Evolutionary conservation across 2,113 vertebrate species (phyloP), one percentile per base, ranked within the genome.

Genomic region (Pogona vitticeps): DNA sequence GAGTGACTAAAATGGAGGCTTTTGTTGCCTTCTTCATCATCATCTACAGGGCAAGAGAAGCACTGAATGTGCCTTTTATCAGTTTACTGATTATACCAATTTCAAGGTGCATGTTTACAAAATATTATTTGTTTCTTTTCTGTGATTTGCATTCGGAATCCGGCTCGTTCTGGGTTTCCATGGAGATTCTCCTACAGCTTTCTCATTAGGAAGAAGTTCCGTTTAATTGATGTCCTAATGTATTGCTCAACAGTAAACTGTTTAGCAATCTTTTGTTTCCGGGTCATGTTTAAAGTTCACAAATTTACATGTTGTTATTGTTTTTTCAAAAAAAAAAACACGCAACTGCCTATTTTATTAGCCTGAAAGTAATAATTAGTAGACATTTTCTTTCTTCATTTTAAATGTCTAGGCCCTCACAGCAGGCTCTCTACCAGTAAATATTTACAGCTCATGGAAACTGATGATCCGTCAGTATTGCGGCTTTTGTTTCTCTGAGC

Each of bases 201-300:
- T 89, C 89, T 98, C 96, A 98, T 97, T 97, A 97, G 93, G 97
- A 97, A 97, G 96, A 97, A 97, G 94, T 98, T 98, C 97, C 97
- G 94, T 97, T 98, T 99, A 99, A 99, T 99, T 98, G 98, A 98
- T 98, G 97, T 97, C 96, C 98, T 98, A 98, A 99, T 98, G 98
- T 97, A 98, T 97, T 95, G 97, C 97, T 97, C 97, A 97, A 97
- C 97, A 97, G 97, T 97, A 96, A 52, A 98, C 96, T 96, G 96
- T 97, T 97, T 97, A 98, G 97, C 97, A 97, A 96, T 96, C 97
- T 98, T 98, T 99, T 99, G 98, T 99, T 98, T 98, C 97, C 97
- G 98, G 98, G 98, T 98, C 98, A 98, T 97, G 98, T 98, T 98
- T 98, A 97, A 90, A 97, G 96, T 96, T 97, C 95, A 94, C 73